Conservation (phyloP, 2,113 vertebrate species). For the Drymodes brunneopygia region DNA sequence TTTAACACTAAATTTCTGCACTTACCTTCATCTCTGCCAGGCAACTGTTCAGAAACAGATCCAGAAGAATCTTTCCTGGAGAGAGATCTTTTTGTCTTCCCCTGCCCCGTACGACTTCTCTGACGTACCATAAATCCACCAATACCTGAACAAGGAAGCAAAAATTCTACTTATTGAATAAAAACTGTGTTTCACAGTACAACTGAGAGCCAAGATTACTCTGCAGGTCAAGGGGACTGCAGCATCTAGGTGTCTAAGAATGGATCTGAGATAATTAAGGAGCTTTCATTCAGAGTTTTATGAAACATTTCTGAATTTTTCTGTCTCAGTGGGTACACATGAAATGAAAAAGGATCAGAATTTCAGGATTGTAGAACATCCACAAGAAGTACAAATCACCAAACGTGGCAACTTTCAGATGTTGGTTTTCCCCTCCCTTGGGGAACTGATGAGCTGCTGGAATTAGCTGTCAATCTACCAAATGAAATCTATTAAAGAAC, state of each 20-base stretch:
- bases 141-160: slow-evolving; percentile 78
- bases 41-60: slow-evolving; percentile 79
- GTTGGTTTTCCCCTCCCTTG: not conserved
- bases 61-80: slow-evolving; percentile 87
- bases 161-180: not conserved
- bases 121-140: slow-evolving; percentile 99
- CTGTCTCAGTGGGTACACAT: not conserved
- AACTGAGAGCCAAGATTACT: not conserved
- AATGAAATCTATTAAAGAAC: not conserved
- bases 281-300: not conserved
- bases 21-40: slow-evolving; percentile 83
- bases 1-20: not conserved
- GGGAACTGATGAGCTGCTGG: not conserved
- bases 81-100: slow-evolving; percentile 82
- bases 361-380: not conserved
- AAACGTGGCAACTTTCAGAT: not conserved
- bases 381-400: not conserved
- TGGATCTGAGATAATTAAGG: not conserved
- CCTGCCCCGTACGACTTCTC: slow-evolving; percentile 87
- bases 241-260: not conserved
- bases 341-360: not conserved
- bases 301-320: rapidly evolving
- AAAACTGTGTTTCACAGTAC: not conserved
- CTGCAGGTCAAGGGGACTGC: not conserved
- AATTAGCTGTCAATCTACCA: not conserved